These are phyloP conservation scores for Pherbina coryleti DNA, from an alignment of 2,888 invertebrate genomes.

Conservation along the genomic window DNA sequence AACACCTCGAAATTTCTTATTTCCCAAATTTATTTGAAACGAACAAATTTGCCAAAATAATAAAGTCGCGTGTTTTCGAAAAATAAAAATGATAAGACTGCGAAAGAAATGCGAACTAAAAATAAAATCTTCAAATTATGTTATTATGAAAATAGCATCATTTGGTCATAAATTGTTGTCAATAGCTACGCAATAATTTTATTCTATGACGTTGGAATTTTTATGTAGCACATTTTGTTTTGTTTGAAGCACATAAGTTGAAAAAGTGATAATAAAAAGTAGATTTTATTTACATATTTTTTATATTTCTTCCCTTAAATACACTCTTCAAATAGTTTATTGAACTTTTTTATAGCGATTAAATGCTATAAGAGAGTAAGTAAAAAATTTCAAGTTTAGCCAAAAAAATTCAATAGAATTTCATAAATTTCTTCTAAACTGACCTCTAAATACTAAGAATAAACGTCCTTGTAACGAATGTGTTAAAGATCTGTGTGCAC, in stretches of 20 bases:
- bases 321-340: no score
- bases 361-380: no score
- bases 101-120: background rate
- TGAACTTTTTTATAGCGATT: no score
- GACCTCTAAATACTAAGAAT: constrained; percentile 31
- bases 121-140: background rate
- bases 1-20: no score
- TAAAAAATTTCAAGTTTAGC: no score
- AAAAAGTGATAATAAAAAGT: no score
- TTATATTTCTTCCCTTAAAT: no score
- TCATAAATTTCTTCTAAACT: background rate
- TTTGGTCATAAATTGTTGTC: background rate
- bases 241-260: background rate
- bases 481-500: no score
- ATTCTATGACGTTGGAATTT: background rate
- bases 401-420: no score
- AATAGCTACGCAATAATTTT: background rate
- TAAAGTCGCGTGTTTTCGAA: background rate
- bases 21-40: background rate
- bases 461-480: constrained; percentile 4
- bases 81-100: background rate
- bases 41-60: background rate
- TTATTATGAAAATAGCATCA: background rate
- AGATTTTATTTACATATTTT: no score
- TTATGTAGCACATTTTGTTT: background rate